Evolutionary conservation across 2,113 vertebrate species (phyloP), one percentile per base, ranked within the genome.

Genomic region (Elanus axillaris): DNA sequence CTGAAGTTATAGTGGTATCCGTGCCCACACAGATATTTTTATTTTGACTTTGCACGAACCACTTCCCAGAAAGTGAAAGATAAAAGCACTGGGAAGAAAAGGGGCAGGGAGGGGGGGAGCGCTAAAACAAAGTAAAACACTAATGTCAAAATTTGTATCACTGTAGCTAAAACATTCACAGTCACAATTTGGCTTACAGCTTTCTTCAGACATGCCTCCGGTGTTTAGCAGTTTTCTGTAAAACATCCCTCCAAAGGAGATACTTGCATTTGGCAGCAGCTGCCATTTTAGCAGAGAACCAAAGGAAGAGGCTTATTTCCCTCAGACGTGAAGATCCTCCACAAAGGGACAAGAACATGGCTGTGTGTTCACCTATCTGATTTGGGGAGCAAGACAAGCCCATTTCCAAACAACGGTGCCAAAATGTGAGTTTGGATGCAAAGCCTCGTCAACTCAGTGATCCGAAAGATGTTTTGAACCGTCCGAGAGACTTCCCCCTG

Each of bases 21-120:
- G 13, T 66, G n/a, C 63, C 67, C 50, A 84, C 27, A 29, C 0
- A 13, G 45, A 6, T 56, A n/a, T 67, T 95, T 94, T 92, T 59
- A 63, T 86, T 88, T 73, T 86, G 42, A n/a, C 77, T 82, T 88
- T 76, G 58, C 55, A 87, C 58, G 95, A 85, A 42, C 45, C 5
- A 34, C 18, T 88, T 95, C 71, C 59, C 72, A 94, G 56, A 86
- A 91, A 71, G 21, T 31, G 17, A 76, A 93, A 74, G 14, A 52
- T 7, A 13, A 29, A 86, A 94, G 22, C 34, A 23, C 29, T 40
- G 14, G 29, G 64, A 91, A 91, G 75, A 47, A 81, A 81, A 63
- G 23, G 20, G n/a, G 6, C 2, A 3, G 12, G 13, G 15, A 11
- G 7, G 2, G 8, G 53, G n/a, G 11, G 7, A 32, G 13, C 16